Base-by-base conservation (phyloP, 2,888 invertebrate genomes). In the Diachrysia chrysitis region DNA sequence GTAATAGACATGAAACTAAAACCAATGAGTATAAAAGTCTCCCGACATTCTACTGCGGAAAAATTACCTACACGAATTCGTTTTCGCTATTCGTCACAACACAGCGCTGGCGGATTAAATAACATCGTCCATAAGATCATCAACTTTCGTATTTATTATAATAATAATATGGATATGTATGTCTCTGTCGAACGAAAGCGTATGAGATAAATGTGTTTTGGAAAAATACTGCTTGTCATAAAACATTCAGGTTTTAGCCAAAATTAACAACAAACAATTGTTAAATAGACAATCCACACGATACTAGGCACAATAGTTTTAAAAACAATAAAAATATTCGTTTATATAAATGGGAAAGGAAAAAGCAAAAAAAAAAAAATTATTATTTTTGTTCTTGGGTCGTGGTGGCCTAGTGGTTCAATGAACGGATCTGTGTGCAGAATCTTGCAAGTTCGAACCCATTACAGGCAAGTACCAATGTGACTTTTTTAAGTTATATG, bases 61-160 rank as follows among this genome's bases (percentile, higher is more conserved):
- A 37, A 37, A 37, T 37, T 37, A 16, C 16, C 14, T 5, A 37
- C 37, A 4, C n/a, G n/a, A 16, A 37, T 42, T n/a, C 4, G 7
- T n/a, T 5, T n/a, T 7, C n/a, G n/a, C n/a, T n/a, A n/a, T n/a
- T n/a, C n/a, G n/a, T n/a, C n/a, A n/a, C n/a, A n/a, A n/a, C n/a
- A n/a, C 0, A 42, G 6, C 7, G 42, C n/a, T 42, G n/a, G 3
- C 16, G 5, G 42, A 42, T 42, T 42, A 42, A 6, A 7, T 42
- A 42, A 42, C n/a, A 14, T 16, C 6, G 14, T 42, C 16, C n/a
- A n/a, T n/a, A n/a, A n/a, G n/a, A 42, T 42, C 42, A 42, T n/a
- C n/a, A 42, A n/a, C 42, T 42, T 42, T 42, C 42, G n/a, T n/a
- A 42, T 42, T 42, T n/a, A 42, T 37, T 37, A n/a, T n/a, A n/a